These are phyloP conservation scores for Rhorus exstirpatorius DNA, from an alignment of 2,888 invertebrate genomes.

Conservation along the genomic window DNA sequence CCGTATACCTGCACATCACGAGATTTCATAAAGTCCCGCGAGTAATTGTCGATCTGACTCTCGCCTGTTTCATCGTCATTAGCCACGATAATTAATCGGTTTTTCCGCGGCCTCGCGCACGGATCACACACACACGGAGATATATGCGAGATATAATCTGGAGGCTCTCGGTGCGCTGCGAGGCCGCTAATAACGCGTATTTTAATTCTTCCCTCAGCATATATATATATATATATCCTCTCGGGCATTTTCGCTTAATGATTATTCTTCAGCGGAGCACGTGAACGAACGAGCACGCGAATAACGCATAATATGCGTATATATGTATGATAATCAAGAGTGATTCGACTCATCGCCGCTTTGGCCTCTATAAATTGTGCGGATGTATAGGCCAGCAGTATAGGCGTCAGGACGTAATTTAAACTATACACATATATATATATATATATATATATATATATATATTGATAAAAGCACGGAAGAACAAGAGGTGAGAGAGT, in stretches of 20 bases:
- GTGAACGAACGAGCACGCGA: constrained; percentile 33
- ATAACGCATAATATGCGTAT: neutral
- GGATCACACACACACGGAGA: neutral
- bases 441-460: constrained; percentile 11
- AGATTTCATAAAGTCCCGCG: constrained; percentile 27
- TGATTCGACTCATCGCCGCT: constrained; percentile 80
- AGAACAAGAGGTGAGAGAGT: constrained; percentile 71
- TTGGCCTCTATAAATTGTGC: constrained; percentile 79
- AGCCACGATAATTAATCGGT: constrained; percentile 37
- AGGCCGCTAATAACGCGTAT: constrained; percentile 21
- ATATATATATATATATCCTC: constrained; percentile 1
- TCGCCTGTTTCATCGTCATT: constrained; percentile 39
- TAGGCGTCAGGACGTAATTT: constrained; percentile 75
- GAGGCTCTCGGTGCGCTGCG: neutral
- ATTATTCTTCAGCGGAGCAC: constrained; percentile 16
- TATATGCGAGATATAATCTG: neutral
- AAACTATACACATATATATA: too few species aligned
- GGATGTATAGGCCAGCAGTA: constrained; percentile 75
- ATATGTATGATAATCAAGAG: constrained; percentile 75
- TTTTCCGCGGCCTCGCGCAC: neutral
- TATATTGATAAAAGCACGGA: constrained; percentile 9
- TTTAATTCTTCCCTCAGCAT: constrained; percentile 7
- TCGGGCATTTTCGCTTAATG: constrained; percentile 22
- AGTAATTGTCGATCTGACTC: constrained; percentile 8
- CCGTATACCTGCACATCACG: neutral